Evolutionary conservation across 2,888 invertebrate genomes (phyloP).

Genomic region (Branchipolynoe longqiensis): DNA sequence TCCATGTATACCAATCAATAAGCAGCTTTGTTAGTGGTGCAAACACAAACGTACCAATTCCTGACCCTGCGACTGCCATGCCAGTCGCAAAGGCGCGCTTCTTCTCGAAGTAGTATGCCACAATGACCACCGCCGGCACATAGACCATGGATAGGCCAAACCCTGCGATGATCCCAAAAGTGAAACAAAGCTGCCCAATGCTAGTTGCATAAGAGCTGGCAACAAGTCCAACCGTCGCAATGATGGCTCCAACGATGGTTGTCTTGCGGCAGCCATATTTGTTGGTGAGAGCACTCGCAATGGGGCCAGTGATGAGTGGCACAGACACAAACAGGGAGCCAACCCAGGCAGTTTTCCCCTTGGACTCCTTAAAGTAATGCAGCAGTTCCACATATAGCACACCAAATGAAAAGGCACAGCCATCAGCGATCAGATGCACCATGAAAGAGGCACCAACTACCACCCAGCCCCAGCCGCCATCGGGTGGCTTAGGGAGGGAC

Average conservation of each 20-base stretch:
- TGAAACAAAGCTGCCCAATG: conserved; percentile 78
- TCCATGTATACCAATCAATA: conserved; percentile 79
- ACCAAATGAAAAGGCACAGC: conserved; percentile 88
- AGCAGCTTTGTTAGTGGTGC: conserved; percentile 79
- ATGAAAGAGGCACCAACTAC: conserved; percentile 96
- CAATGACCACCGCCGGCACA: conserved; percentile 80
- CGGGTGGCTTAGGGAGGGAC: conserved; percentile 79
- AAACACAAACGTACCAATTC: conserved; percentile 80
- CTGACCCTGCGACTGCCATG: conserved; percentile 80
- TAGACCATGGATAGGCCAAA: conserved; percentile 80
- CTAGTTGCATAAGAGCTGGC: conserved; percentile 76
- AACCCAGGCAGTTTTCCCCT: conserved; percentile 89
- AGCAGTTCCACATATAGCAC: conserved; percentile 88
- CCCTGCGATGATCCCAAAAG: conserved; percentile 80
- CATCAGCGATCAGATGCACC: conserved; percentile 93
- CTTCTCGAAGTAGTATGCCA: conserved; percentile 82
- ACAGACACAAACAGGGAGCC: conserved; percentile 95
- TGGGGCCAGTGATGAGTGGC: conserved; percentile 86
- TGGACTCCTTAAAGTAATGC: conserved; percentile 82
- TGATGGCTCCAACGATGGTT: conserved; percentile 78
- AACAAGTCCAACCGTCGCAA: conserved; percentile 78
- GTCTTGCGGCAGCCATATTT: conserved; percentile 80
- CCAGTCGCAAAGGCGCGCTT: conserved; percentile 81
- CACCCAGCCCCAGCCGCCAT: conserved; percentile 97
- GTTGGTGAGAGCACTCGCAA: conserved; percentile 79